These are phyloP conservation scores for Chlamydotis undulata DNA, from an alignment of 2,113 vertebrate genomes.

Conservation along the genomic window DNA sequence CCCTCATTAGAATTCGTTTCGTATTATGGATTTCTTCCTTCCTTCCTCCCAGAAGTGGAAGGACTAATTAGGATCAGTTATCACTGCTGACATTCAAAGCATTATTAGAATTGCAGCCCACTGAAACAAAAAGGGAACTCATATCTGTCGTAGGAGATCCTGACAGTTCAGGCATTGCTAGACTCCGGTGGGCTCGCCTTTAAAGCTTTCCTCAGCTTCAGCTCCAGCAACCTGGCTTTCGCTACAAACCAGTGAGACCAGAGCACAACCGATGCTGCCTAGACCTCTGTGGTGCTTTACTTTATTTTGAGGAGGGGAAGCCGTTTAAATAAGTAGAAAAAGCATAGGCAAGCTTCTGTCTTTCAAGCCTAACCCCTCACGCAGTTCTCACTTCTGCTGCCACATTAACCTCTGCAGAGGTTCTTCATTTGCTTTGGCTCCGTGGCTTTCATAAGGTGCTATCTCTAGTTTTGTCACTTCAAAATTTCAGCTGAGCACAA, in stretches of 20 bases:
- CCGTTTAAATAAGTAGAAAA: neutral
- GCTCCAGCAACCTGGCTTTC: neutral
- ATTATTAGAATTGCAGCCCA: neutral
- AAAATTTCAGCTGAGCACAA: neutral
- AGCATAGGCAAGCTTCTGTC: neutral
- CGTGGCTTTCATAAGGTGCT: neutral
- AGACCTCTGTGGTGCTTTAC: neutral
- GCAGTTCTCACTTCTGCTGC: neutral
- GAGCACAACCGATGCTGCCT: neutral
- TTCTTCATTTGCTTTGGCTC: neutral
- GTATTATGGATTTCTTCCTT: neutral
- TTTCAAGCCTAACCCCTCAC: neutral
- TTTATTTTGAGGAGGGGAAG: too few relatives aligned
- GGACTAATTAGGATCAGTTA: conserved; percentile 28
- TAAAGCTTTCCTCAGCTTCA: neutral
- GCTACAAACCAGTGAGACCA: neutral
- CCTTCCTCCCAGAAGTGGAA: conserved; percentile 18
- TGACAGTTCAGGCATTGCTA: neutral
- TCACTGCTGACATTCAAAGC: neutral
- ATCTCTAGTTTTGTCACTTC: neutral
- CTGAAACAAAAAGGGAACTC: neutral
- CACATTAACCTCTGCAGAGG: accelerated
- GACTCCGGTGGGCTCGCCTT: neutral
- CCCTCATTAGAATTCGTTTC: neutral
- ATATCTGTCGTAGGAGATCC: neutral